Evolutionary conservation across 2,113 vertebrate species (phyloP).

Genomic region (Halichoeres trimaculatus): DNA sequence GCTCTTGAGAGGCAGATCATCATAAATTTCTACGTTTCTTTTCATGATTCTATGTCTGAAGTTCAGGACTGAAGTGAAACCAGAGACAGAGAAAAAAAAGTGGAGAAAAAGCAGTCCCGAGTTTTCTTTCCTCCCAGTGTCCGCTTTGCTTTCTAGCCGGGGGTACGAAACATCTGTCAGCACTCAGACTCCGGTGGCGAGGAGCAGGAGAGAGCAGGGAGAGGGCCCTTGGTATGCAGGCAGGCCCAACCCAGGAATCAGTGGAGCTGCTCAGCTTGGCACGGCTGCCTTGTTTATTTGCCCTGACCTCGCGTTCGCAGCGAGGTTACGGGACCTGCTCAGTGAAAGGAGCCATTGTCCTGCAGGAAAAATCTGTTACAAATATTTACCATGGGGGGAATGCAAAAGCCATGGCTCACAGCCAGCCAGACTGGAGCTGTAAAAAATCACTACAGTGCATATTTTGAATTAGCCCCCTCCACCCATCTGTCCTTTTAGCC

Average conservation of each 20-base stretch:
- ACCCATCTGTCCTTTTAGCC: constrained; percentile 76
- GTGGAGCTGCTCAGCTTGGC: constrained; percentile 91
- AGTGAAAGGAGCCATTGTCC: constrained; percentile 97
- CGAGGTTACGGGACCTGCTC: constrained; percentile 88
- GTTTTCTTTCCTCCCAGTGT: constrained; percentile 50
- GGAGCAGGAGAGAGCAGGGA: constrained; percentile 44
- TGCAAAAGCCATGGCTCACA: constrained; percentile 87
- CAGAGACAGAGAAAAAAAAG: constrained; percentile 24
- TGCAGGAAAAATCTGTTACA: constrained; percentile 96
- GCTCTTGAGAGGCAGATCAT: constrained; percentile 9
- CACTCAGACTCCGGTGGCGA: constrained; percentile 86
- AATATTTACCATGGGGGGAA: constrained; percentile 95
- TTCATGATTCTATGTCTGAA: not conserved
- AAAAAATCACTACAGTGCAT: constrained; percentile 93
- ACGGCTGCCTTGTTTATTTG: constrained; percentile 95
- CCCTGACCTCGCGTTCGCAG: constrained; percentile 91
- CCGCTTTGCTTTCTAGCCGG: constrained; percentile 79
- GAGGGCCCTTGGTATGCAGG: constrained; percentile 81
- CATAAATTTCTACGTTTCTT: constrained; percentile 15
- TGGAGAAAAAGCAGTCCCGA: constrained; percentile 23
- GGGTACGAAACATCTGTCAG: constrained; percentile 94
- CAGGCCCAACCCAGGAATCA: constrained; percentile 86
- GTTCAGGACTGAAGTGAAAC: constrained; percentile 42
- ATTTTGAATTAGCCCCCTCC: constrained; percentile 93
- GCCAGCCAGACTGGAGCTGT: constrained; percentile 92